Conservation (phyloP, 1,140 invertebrate genomes). For the Eciton burchellii region DNA sequence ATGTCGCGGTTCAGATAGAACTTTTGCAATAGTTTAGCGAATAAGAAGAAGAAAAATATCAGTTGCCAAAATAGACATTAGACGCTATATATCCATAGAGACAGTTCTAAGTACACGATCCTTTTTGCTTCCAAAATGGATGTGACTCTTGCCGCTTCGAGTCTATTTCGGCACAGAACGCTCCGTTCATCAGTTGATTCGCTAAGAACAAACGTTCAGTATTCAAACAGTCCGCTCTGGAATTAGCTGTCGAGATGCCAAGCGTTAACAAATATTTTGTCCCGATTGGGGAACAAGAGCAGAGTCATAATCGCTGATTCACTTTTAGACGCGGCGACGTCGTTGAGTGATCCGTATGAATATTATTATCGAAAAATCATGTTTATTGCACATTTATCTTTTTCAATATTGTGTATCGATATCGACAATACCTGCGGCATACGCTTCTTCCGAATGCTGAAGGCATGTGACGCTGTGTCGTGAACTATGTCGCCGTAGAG, state of each 20-base stretch:
- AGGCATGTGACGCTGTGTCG: not conserved
- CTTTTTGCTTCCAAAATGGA: conserved; percentile 21
- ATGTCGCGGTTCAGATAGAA: not conserved
- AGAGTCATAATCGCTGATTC: conserved; percentile 63
- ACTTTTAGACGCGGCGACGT: conserved; percentile 38
- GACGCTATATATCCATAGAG: not conserved
- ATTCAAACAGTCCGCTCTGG: conserved; percentile 68
- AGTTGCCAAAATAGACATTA: conserved; percentile 6
- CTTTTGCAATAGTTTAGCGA: too few relatives aligned
- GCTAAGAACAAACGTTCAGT: conserved; percentile 69
- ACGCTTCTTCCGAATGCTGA: not conserved
- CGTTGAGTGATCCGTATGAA: conserved; percentile 35
- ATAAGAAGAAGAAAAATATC: not conserved
- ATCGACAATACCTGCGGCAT: too few relatives aligned
- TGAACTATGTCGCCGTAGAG: not conserved
- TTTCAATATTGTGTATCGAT: conserved; percentile 15
- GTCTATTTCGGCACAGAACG: conserved; percentile 68
- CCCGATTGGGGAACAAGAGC: conserved; percentile 55
- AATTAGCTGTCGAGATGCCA: conserved; percentile 75
- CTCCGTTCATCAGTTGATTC: conserved; percentile 73
- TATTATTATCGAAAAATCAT: not conserved
- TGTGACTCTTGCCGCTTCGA: conserved; percentile 11
- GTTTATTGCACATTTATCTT: conserved; percentile 4
- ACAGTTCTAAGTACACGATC: not conserved
- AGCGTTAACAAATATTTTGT: conserved; percentile 78